Percentiles rank a stretch among this genome's conserved stretches.
Evolutionary conservation across 2,113 vertebrate genomes (phyloP).

Genomic region (Chlorodrepanis virens): DNA sequence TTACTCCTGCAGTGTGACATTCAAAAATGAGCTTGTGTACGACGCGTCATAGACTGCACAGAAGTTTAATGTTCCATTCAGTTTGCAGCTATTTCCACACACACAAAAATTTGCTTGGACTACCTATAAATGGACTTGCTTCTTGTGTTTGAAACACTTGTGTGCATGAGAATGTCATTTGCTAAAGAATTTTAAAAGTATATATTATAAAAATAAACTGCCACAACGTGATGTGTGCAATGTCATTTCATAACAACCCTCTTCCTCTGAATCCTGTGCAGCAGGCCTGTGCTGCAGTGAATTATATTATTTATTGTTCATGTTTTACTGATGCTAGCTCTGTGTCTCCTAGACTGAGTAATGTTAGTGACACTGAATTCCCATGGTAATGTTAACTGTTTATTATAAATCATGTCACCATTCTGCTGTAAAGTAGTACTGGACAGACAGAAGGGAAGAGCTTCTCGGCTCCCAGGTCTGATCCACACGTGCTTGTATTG

Average conservation of each 20-base stretch:
- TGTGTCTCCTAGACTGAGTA: conserved; percentile 86
- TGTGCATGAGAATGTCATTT: conserved; percentile 99
- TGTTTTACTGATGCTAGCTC: conserved; percentile 89
- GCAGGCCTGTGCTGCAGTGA: conserved; percentile 84
- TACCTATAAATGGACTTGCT: conserved; percentile 99
- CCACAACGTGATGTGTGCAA: conserved; percentile 94
- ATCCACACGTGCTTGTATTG: conserved; percentile 82
- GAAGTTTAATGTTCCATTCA: conserved; percentile 95
- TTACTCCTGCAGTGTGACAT: conserved; percentile 99
- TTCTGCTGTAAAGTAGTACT: conserved; percentile 79
- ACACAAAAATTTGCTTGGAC: conserved; percentile 90
- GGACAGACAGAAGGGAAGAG: conserved; percentile 72
- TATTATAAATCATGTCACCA: conserved; percentile 75
- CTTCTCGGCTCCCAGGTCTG: conserved; percentile 65
- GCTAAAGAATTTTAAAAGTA: conserved; percentile 94
- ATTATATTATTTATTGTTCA: conserved; percentile 90
- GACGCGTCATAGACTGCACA: conserved; percentile 86
- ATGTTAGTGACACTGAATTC: conserved; percentile 84
- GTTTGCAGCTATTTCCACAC: conserved; percentile 93
- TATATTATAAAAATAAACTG: conserved; percentile 84
- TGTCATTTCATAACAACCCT: conserved; percentile 85
- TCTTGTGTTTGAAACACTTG: conserved; percentile 99
- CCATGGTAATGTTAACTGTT: conserved; percentile 82
- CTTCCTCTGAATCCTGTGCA: conserved; percentile 86
- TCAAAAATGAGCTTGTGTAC: conserved; percentile 88